Percentiles rank a stretch among this genome's conserved stretches.
phyloP scores from a whole-genome alignment of 2,888 invertebrate genomes.

The Andrena minutula region DNA sequence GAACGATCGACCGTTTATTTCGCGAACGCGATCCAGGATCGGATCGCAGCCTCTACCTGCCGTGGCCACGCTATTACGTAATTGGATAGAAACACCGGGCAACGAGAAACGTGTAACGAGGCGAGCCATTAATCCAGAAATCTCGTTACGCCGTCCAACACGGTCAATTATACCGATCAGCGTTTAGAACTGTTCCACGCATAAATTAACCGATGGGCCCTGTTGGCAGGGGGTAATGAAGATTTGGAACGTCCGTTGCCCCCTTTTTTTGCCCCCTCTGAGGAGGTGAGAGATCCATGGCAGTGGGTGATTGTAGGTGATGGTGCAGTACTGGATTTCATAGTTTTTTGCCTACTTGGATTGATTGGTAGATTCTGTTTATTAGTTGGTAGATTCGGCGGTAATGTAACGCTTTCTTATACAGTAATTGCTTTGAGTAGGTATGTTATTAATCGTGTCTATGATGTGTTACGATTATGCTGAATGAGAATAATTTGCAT shows the following conservation, averaged over 20 bases:
- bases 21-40: constrained; percentile 5
- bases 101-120: constrained; percentile 31
- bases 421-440: too few species aligned
- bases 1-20: constrained; percentile 21
- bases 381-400: too few species aligned
- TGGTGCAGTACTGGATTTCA: background rate
- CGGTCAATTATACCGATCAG: constrained; percentile 26
- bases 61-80: constrained; percentile 45
- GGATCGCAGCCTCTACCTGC: constrained; percentile 8
- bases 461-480: too few species aligned
- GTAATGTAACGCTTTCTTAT: too few species aligned
- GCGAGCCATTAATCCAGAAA: constrained; percentile 37
- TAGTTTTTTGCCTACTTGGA: too few species aligned
- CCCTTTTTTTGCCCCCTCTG: background rate
- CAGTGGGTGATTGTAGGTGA: background rate
- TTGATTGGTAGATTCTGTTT: too few species aligned
- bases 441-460: too few species aligned
- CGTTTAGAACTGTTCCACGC: constrained; percentile 19
- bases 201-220: constrained; percentile 11
- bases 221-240: background rate
- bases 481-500: too few species aligned
- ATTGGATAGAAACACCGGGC: constrained; percentile 38
- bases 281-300: background rate
- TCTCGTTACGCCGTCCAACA: constrained; percentile 27
- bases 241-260: constrained; percentile 1